These are phyloP conservation scores for Zele albiditarsus DNA, from an alignment of 2,888 invertebrate species.

Conservation along the genomic window DNA sequence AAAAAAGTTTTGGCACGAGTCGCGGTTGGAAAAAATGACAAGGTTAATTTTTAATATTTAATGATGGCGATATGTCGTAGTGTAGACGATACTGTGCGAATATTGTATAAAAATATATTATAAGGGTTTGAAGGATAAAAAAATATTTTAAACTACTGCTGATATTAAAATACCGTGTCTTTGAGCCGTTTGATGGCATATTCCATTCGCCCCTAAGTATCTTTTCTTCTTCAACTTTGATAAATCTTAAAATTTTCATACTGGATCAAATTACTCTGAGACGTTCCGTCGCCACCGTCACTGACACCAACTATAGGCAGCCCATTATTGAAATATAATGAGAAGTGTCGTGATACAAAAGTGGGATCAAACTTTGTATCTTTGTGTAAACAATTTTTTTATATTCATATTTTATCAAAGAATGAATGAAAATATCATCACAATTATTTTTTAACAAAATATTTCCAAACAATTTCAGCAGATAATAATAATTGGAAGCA, in stretches of 20 bases:
- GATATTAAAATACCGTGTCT: constrained; percentile 9
- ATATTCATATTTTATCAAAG: background rate
- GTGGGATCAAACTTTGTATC: constrained; percentile 7
- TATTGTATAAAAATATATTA: constrained; percentile 39
- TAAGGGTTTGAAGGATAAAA: constrained; percentile 17
- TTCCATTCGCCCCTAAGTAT: constrained; percentile 67
- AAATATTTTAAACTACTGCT: background rate
- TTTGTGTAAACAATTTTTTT: background rate
- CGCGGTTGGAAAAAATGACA: constrained; percentile 30
- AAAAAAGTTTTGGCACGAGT: constrained; percentile 24
- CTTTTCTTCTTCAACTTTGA: constrained; percentile 61
- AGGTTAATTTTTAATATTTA: constrained; percentile 69
- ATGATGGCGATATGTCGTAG: constrained; percentile 57
- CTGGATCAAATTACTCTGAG: constrained; percentile 58
- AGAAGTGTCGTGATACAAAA: background rate
- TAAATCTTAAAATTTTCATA: constrained; percentile 60
- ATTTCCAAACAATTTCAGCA: too few relatives aligned
- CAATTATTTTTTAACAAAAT: too few relatives aligned
- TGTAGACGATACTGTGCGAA: constrained; percentile 48
- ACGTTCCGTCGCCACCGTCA: constrained; percentile 12
- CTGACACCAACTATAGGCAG: background rate
- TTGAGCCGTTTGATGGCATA: constrained; percentile 67
- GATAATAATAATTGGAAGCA: too few relatives aligned
- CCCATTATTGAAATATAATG: constrained; percentile 15
- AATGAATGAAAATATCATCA: too few relatives aligned